A percentile compares a stretch with the other conserved stretches of the same genome.
phyloP scores from a whole-genome alignment of 2,113 vertebrate genomes.

The Xenopus tropicalis region UCB_Xtro_10.0 CM004451.2:54499501-54500000 shows the following conservation, averaged over 20 bases:
- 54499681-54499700: constrained; percentile 21
- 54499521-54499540: constrained; percentile 5
- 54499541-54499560: constrained; percentile 18
- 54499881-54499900: neutral
- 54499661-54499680: constrained; percentile 35
- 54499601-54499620: constrained; percentile 40
- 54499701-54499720: constrained; percentile 41
- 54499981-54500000: neutral
- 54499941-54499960: neutral
- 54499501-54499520: constrained; percentile 36
- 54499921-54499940: neutral
- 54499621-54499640: constrained; percentile 28
- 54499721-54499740: constrained; percentile 29
- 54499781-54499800: constrained; percentile 34
- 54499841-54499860: constrained; percentile 1
- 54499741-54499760: constrained; percentile 29
- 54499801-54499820: constrained; percentile 18
- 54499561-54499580: constrained; percentile 6
- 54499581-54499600: constrained; percentile 37
- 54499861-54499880: neutral
- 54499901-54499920: neutral
- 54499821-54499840: constrained; percentile 7
- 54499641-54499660: constrained; percentile 41
- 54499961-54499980: neutral
- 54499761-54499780: constrained; percentile 40